Conservation (phyloP, 2,113 vertebrate genomes). For the Carlito syrichta region DNA sequence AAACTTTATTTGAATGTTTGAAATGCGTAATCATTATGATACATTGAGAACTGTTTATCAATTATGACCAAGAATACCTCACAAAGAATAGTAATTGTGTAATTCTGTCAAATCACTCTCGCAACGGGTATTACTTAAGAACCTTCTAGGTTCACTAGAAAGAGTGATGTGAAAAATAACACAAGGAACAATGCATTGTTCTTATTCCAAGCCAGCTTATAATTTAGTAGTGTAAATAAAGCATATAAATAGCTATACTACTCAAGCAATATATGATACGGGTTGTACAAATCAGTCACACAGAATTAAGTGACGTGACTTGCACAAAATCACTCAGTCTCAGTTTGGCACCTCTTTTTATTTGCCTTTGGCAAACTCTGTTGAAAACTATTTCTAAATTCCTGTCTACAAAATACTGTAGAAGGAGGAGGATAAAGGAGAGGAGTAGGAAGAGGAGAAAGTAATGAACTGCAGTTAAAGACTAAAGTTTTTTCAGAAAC, state of each 20-base stretch:
- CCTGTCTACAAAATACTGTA: neutral
- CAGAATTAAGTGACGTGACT: neutral
- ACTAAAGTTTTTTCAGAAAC: neutral
- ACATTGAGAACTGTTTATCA: neutral
- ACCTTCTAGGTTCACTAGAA: neutral
- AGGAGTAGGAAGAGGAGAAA: neutral
- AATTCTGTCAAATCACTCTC: neutral
- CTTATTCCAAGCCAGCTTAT: neutral
- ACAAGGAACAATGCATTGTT: neutral
- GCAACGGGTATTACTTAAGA: neutral
- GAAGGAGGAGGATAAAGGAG: neutral
- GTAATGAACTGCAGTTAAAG: slow-evolving; percentile 6
- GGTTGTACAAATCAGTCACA: neutral
- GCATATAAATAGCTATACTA: neutral
- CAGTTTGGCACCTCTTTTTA: neutral
- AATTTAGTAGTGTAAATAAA: neutral
- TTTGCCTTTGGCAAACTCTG: neutral
- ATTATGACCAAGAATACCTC: neutral
- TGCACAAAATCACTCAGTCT: neutral
- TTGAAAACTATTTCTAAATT: neutral
- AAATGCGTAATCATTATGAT: neutral
- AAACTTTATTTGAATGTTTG: neutral
- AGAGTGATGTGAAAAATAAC: neutral
- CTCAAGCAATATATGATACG: neutral
- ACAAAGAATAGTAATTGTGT: neutral